phyloP scores from a whole-genome alignment of 2,113 vertebrate species.

The Lutjanus erythropterus region DNA sequence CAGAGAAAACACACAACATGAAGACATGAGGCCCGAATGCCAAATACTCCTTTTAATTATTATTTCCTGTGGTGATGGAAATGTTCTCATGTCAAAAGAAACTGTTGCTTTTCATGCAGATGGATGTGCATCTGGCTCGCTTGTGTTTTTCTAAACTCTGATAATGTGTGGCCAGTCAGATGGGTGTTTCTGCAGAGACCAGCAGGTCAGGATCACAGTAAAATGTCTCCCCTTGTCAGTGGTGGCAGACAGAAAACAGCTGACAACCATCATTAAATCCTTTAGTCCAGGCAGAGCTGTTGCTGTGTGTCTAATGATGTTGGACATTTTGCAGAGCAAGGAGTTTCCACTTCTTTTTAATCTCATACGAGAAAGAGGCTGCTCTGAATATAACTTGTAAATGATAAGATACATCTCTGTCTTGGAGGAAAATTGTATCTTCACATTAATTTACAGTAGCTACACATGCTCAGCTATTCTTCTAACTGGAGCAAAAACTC shows the following conservation, averaged over 20 bases:
- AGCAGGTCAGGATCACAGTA: constrained; percentile 69
- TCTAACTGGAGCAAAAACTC: neutral
- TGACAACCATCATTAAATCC: constrained; percentile 56
- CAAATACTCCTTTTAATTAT: constrained; percentile 30
- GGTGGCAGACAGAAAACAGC: constrained; percentile 60
- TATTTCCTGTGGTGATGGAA: constrained; percentile 58
- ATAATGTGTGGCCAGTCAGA: constrained; percentile 35
- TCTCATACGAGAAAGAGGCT: neutral
- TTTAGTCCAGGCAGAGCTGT: constrained; percentile 2
- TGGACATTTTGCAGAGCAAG: constrained; percentile 26
- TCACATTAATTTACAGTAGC: constrained; percentile 3
- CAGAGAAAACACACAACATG: too few relatives aligned
- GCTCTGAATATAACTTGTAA: neutral
- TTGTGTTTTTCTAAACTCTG: constrained; percentile 52
- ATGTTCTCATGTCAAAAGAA: constrained; percentile 59
- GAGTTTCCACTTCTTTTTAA: neutral
- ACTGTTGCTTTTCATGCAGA: constrained; percentile 41
- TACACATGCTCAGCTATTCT: neutral
- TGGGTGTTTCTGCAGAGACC: constrained; percentile 37
- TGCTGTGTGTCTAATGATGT: constrained; percentile 41
- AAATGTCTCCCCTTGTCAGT: constrained; percentile 64
- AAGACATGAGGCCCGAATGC: neutral
- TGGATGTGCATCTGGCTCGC: constrained; percentile 38
- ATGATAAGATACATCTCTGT: neutral
- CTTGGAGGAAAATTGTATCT: neutral